Conservation (phyloP, 2,888 invertebrate species). For the Mesorhabditis spiculigera region DNA sequence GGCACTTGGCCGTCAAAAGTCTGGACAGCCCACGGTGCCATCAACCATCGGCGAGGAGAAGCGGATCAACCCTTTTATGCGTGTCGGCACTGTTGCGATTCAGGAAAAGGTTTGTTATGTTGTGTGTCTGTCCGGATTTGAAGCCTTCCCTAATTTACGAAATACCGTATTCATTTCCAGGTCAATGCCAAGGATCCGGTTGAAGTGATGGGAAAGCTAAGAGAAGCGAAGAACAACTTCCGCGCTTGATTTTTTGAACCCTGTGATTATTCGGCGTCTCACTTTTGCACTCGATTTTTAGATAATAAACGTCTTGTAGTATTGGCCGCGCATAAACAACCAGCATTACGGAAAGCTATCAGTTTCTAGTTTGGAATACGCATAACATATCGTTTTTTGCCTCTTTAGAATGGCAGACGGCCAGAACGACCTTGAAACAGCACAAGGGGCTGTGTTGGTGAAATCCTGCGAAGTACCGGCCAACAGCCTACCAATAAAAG, state of each 20-base stretch:
- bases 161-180: slow-evolving; percentile 20
- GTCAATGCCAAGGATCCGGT: slow-evolving; percentile 56
- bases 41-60: slow-evolving; percentile 63
- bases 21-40: slow-evolving; percentile 60
- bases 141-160: slow-evolving; percentile 9
- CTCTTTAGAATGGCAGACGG: neutral
- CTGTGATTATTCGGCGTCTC: slow-evolving; percentile 7
- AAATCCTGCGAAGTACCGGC: slow-evolving; percentile 35
- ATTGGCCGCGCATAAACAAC: too few relatives aligned
- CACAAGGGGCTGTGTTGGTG: slow-evolving; percentile 44
- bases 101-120: slow-evolving; percentile 14
- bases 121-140: neutral
- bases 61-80: slow-evolving; percentile 63
- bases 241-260: slow-evolving; percentile 10
- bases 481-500: neutral
- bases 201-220: slow-evolving; percentile 59
- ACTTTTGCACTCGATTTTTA: neutral
- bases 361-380: too few relatives aligned
- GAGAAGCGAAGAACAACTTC: slow-evolving; percentile 61
- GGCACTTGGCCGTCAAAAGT: slow-evolving; percentile 30
- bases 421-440: slow-evolving; percentile 30
- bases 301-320: too few relatives aligned
- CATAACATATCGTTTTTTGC: too few relatives aligned
- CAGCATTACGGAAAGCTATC: too few relatives aligned
- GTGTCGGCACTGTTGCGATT: slow-evolving; percentile 58